Evolutionary conservation across 2,113 vertebrate genomes (phyloP).

Genomic region (Perccottus glenii): DNA sequence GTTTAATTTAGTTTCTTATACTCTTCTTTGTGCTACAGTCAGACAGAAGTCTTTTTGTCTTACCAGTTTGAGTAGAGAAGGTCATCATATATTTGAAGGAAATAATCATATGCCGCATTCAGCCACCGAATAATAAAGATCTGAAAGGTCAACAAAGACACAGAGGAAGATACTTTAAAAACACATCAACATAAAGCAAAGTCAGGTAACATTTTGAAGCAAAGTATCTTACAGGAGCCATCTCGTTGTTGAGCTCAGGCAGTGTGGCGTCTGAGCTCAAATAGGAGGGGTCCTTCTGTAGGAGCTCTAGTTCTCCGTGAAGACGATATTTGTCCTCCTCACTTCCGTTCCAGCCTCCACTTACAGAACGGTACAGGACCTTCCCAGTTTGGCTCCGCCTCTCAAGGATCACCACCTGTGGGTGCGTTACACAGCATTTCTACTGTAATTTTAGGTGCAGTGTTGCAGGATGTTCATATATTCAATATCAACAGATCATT

Average conservation of each 20-base stretch:
- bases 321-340: conserved; percentile 86
- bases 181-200: not conserved
- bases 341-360: conserved; percentile 89
- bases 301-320: conserved; percentile 86
- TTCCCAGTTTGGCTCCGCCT: conserved; percentile 84
- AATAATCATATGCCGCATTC: conserved; percentile 81
- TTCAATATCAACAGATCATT: not conserved
- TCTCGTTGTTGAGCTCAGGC: conserved; percentile 89
- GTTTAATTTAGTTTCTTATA: conserved; percentile 13
- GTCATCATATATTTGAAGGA: conserved; percentile 86
- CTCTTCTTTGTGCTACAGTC: not conserved
- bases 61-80: conserved; percentile 95
- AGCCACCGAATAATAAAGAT: conserved; percentile 91
- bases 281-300: conserved; percentile 86
- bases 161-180: not conserved
- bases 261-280: conserved; percentile 85
- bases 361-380: conserved; percentile 83
- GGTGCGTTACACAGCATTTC: conserved; percentile 11
- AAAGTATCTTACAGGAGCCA: conserved; percentile 85
- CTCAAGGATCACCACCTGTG: conserved; percentile 91
- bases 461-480: conserved; percentile 4
- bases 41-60: conserved; percentile 33
- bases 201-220: not conserved
- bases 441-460: conserved; percentile 19
- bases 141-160: conserved; percentile 61